Conservation (phyloP, 2,797 vertebrate genomes). For the Nannoperca australis region DNA sequence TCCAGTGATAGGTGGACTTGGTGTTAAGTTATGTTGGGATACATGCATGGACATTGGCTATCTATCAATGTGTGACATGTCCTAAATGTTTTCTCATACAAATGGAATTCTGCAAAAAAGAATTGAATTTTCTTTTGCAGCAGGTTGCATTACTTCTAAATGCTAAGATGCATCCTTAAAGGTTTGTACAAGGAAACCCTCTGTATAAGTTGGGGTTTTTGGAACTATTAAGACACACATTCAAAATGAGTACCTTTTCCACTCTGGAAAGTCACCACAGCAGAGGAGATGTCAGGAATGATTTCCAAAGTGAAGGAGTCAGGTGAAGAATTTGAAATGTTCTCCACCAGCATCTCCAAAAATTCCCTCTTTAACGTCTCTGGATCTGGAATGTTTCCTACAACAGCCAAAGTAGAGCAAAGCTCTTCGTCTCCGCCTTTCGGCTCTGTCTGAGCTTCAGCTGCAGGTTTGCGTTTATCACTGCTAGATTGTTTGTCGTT, state of each 20-base stretch:
- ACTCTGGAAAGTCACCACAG: conserved; percentile 79
- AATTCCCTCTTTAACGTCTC: conserved; percentile 46
- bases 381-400: conserved; percentile 70
- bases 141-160: background rate
- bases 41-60: background rate
- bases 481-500: background rate
- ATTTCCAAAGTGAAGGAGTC: conserved; percentile 68
- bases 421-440: conserved; percentile 27
- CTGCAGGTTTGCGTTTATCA: background rate
- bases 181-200: background rate
- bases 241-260: conserved; percentile 68
- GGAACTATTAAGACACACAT: background rate
- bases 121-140: background rate
- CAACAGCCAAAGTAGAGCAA: conserved; percentile 55
- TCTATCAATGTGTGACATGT: background rate
- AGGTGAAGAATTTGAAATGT: conserved; percentile 58
- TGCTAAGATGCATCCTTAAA: background rate
- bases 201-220: background rate
- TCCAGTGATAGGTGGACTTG: background rate
- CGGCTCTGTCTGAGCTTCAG: background rate
- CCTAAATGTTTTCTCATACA: background rate
- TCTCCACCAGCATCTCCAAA: conserved; percentile 83
- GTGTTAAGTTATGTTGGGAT: background rate
- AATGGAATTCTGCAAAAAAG: background rate
- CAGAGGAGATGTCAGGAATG: conserved; percentile 68